Base-by-base conservation (phyloP, 2,113 vertebrate species). In the Mixornis gularis region DNA sequence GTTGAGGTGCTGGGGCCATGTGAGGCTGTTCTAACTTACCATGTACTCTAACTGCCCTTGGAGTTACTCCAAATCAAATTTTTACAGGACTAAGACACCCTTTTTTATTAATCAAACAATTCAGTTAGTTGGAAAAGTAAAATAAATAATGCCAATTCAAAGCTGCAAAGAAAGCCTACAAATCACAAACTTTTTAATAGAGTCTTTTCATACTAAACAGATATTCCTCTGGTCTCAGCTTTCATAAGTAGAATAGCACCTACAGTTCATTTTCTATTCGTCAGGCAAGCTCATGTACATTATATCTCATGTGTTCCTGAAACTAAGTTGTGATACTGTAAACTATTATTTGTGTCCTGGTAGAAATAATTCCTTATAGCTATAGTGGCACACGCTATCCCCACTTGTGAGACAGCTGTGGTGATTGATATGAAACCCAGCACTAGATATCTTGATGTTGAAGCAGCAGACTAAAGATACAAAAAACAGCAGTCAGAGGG, bases 301-400 rank as follows among this genome's bases (percentile, higher is more conserved):
- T 72, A 68, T 34, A 17, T 36, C 52, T 66, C 52, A 6, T 59
- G 20, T 46, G 76, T 68, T 92, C 72, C 60, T 60, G 51, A 85
- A 93, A 70, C 36, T 27, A 80, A 85, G 25, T 3, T 85, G 79
- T 74, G 70, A 19, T 66, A 79, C 30, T 72, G 32, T 79, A 71
- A 81, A 71, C 41, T 32, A 56, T 83, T 85, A 71, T 36, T 71
- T 77, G 52, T 81, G n/a, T 55, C 60, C 68, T 52, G 30, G n/a
- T 51, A 88, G n/a, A 88, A 95, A 92, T 74, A 86, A 90, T 93
- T 93, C 66, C 83, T 85, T 74, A 44, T 1, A 51, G 48, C n/a
- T 78, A 22, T 59, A 52, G 7, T 68, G 68, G 38, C 64, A 80
- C 13, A 40, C 59, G 22, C 56, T 74, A 48, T 34, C 52, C 30